These are phyloP conservation scores for Aelia acuminata DNA, from an alignment of 2,888 invertebrate species.

Conservation along the genomic window DNA sequence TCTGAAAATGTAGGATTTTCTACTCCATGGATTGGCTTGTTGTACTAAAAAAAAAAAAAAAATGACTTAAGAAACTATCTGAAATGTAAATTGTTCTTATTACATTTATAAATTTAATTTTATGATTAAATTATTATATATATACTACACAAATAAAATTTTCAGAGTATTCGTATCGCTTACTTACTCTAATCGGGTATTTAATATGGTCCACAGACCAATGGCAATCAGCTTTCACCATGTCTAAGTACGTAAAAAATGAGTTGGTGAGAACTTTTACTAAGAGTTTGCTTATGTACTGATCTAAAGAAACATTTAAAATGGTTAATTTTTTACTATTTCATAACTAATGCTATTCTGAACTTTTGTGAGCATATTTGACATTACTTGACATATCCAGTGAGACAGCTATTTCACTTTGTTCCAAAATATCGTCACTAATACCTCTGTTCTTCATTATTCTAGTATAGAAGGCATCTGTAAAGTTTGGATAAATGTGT, in stretches of 20 bases:
- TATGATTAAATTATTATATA: too few species aligned
- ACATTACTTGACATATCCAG: conserved; percentile 29
- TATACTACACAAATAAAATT: too few species aligned
- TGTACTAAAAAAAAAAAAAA: neutral
- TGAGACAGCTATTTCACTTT: neutral
- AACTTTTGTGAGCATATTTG: neutral
- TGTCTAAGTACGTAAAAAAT: conserved; percentile 1
- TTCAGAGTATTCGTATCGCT: too few species aligned
- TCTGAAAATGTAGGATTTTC: neutral
- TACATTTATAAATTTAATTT: neutral
- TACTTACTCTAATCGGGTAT: neutral
- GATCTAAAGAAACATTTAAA: neutral
- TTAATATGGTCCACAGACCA: neutral
- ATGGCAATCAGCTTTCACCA: neutral
- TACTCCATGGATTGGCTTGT: neutral
- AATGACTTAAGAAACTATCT: neutral
- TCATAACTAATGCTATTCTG: neutral
- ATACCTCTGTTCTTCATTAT: neutral
- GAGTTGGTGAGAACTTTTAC: neutral
- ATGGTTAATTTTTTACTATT: neutral
- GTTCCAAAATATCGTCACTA: conserved; percentile 30
- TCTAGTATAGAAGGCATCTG: neutral
- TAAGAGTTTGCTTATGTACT: neutral
- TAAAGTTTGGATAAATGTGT: conserved; percentile 1
- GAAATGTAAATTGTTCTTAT: neutral